Percentiles rank a stretch among this genome's conserved stretches.
These are phyloP conservation scores for Macrosiphum euphorbiae DNA, from an alignment of 2,888 invertebrate genomes.

Conservation along the genomic window DNA sequence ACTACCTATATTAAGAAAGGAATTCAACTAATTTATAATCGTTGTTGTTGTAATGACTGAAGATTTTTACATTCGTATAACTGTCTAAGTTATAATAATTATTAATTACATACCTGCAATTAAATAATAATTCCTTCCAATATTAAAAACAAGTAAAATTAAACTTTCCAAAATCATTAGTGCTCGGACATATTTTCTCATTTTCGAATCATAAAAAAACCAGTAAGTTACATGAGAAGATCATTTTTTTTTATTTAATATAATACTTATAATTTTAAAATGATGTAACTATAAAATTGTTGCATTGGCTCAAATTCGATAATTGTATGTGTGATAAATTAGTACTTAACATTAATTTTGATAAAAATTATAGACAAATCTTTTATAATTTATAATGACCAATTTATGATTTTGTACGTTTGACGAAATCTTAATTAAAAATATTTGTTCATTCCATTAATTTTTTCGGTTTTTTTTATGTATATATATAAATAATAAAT, in stretches of 20 bases:
- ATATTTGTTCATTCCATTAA: background rate
- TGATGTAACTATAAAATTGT: background rate
- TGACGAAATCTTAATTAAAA: background rate
- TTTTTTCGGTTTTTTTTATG: background rate
- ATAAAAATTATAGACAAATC: background rate
- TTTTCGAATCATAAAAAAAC: background rate
- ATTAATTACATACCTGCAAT: slow-evolving; percentile 4
- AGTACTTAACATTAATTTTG: background rate
- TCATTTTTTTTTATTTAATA: background rate
- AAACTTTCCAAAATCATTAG: slow-evolving; percentile 51
- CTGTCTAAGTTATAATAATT: background rate
- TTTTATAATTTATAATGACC: background rate
- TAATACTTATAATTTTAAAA: background rate
- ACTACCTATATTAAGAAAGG: background rate
- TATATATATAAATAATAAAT: too few relatives aligned
- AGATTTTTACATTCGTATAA: background rate
- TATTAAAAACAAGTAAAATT: slow-evolving; percentile 9
- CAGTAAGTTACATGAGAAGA: background rate
- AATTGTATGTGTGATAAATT: too few relatives aligned
- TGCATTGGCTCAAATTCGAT: background rate
- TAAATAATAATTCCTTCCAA: background rate
- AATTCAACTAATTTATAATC: background rate
- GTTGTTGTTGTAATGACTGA: background rate
- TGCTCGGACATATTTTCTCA: background rate
- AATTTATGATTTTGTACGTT: background rate